Conservation (phyloP, 2,113 vertebrate genomes). For the Stigmatopora nigra region DNA sequence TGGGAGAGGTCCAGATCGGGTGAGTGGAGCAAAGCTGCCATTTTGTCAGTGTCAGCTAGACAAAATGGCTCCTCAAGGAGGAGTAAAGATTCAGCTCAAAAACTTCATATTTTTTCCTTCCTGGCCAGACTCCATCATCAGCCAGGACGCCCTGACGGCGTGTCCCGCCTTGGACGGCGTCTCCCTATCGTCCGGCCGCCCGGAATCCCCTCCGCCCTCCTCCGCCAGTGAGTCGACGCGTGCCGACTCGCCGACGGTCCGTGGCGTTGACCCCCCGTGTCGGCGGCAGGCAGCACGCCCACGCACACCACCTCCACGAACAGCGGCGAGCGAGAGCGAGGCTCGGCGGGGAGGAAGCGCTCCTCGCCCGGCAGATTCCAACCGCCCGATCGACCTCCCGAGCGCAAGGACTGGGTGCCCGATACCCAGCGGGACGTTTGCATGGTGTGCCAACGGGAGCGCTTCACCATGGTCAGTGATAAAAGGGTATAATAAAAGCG, state of each 20-base stretch:
- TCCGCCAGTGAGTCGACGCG: slow-evolving; percentile 67
- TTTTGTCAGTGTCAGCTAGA: too few species aligned
- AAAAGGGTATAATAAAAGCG: too few species aligned
- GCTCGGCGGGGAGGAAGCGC: slow-evolving; percentile 53
- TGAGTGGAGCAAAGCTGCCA: slow-evolving; percentile 47
- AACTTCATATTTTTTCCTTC: not conserved
- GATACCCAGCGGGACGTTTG: slow-evolving; percentile 78
- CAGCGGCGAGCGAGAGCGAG: slow-evolving; percentile 58
- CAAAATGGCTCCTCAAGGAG: too few species aligned
- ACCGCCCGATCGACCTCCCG: slow-evolving; percentile 82
- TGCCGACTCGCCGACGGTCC: too few species aligned
- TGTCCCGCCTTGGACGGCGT: slow-evolving; percentile 70
- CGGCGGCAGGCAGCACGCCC: slow-evolving; percentile 57
- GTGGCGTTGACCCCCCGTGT: too few species aligned
- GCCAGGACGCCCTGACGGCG: slow-evolving; percentile 72
- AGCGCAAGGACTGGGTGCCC: slow-evolving; percentile 86
- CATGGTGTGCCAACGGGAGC: slow-evolving; percentile 89
- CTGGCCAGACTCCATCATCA: slow-evolving; percentile 82
- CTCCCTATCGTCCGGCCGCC: slow-evolving; percentile 58
- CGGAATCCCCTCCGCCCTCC: slow-evolving; percentile 61
- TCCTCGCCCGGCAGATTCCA: slow-evolving; percentile 74
- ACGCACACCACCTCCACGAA: slow-evolving; percentile 54
- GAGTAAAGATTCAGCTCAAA: too few species aligned
- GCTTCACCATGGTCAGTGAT: slow-evolving; percentile 89
- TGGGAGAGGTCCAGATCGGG: slow-evolving; percentile 79